These are phyloP conservation scores for Antigone vipio DNA, from an alignment of 2,113 vertebrate species.

Conservation along the genomic window DNA sequence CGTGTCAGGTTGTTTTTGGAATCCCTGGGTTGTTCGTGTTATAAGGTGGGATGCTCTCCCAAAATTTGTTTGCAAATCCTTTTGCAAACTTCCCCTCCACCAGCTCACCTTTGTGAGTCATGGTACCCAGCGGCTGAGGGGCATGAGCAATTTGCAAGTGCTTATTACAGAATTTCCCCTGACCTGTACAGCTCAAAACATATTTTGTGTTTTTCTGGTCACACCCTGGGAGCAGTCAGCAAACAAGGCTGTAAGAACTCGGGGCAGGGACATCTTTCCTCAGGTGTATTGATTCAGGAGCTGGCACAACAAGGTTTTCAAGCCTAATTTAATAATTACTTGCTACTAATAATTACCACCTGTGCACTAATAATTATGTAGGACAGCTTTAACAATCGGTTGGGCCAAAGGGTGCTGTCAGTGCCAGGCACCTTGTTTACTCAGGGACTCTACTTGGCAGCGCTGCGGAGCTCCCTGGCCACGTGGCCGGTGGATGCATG, in stretches of 20 bases:
- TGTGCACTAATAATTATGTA: background rate
- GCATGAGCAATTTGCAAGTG: background rate
- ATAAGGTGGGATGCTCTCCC: background rate
- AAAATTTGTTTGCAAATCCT: background rate
- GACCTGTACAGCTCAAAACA: background rate
- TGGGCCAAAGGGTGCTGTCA: background rate
- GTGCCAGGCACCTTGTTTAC: background rate
- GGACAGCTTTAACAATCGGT: background rate
- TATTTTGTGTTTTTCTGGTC: background rate
- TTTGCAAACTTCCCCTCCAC: background rate
- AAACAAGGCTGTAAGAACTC: background rate
- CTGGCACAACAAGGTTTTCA: slow-evolving; percentile 33
- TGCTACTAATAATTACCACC: slow-evolving; percentile 11
- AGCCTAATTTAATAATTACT: slow-evolving; percentile 8
- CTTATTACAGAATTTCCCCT: background rate
- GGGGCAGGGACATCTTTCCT: background rate
- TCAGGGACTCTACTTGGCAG: background rate
- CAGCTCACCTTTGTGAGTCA: background rate
- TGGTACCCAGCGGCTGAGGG: rapidly evolving
- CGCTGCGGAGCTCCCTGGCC: background rate
- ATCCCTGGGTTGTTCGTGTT: background rate
- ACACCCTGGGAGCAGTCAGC: background rate
- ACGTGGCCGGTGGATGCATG: rapidly evolving
- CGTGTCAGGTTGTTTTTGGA: background rate
- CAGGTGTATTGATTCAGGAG: background rate